These are phyloP conservation scores for Candidula unifasciata DNA, from an alignment of 2,888 invertebrate genomes.

Conservation along the genomic window DNA sequence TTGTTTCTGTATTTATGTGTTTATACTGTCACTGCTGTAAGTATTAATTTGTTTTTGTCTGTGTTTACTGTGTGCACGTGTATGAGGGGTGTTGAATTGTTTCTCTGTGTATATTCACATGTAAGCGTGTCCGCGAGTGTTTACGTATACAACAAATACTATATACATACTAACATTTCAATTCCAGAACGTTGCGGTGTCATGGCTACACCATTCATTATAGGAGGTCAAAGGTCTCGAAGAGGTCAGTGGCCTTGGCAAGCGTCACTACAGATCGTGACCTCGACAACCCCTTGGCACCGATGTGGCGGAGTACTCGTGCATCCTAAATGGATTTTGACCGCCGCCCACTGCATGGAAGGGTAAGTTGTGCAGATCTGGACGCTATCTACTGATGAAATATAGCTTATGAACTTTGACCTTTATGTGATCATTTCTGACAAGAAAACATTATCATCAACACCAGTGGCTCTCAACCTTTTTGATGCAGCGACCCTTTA, in stretches of 20 bases:
- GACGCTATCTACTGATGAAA: neutral
- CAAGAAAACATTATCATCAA: no score
- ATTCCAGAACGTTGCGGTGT: conserved; percentile 57
- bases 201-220: conserved; percentile 55
- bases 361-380: conserved; percentile 52
- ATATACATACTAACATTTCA: neutral
- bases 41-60: no score
- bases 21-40: no score
- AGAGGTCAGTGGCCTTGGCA: conserved; percentile 62
- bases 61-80: no score
- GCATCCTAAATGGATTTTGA: conserved; percentile 59
- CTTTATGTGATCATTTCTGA: neutral
- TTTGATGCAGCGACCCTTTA: no score
- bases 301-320: conserved; percentile 61
- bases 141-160: neutral
- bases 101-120: no score
- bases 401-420: neutral
- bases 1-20: no score
- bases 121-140: no score
- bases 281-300: conserved; percentile 56
- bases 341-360: conserved; percentile 62
- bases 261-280: conserved; percentile 60
- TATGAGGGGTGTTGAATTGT: no score
- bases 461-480: no score
- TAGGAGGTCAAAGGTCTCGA: conserved; percentile 55